Base-by-base conservation (phyloP, 1,140 invertebrate genomes). In the Camponotus vicinus region DNA sequence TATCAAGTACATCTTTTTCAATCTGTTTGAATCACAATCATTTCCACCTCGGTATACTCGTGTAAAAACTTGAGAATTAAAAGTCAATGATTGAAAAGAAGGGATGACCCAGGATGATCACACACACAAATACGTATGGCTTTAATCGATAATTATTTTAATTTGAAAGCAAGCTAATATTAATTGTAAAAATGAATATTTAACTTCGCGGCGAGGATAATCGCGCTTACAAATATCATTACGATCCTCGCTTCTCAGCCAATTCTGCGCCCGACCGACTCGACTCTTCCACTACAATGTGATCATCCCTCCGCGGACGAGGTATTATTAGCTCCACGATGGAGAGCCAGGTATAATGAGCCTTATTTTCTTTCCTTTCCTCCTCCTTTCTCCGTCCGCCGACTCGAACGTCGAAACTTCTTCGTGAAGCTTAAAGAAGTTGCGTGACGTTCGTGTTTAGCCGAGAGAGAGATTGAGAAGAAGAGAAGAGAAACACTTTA, bases 301-400 rank as follows among this genome's bases (percentile, higher is more conserved):
- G 79, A 83, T 73, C 79, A 83, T 75, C 79, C 69, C 69, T 83
- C 67, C 42, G 15, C 49, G 78, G 78, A 73, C 69, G 67, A 27
- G 69, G 79, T 83, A 83, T 83, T 70, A 83, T 83, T 83, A 83
- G 69, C 55, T 75, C 27, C n/a, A 55, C 71, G 79, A 83, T 83
- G 42, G 32, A 80, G 64, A 80, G 64, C 27, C 32, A 55, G 66
- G 55, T 73, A 82, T 86, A 67, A 83, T 77, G 77, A 83, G 78
- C 75, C 85, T 86, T 73, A 73, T 77, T 86, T 86, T 70, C 64
- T 82, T 80, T 80, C 42, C 67, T 11, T 71, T 55, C 40, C 34
- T 55, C 13, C 15, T 42, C 66, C 76, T 52, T 63, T 21, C n/a
- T n/a, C 42, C 61, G 13, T 9, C 73, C 49, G 18, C 75, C 83